Base-by-base conservation (phyloP, 2,113 vertebrate genomes). In the Archocentrus centrarchus region DNA sequence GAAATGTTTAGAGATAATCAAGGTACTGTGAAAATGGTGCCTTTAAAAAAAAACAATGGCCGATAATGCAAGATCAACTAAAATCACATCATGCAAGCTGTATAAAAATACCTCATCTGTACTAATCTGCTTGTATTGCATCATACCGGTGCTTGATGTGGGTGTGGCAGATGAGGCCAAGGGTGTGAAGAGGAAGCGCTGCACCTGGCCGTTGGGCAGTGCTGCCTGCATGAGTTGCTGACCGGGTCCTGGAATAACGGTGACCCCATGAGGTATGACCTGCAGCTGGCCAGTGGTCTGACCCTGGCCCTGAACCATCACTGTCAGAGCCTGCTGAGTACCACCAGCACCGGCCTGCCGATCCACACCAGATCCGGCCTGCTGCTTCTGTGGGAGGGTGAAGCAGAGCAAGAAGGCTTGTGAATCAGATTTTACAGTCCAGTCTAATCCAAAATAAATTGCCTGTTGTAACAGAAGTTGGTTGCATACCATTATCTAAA, bases 221-320 rank as follows among this genome's bases (percentile, higher is more conserved):
- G 97, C 96, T 7, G 99, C 99, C 94, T 99, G 99, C 99, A 99
- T 99, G 68, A 99, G 96, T 91, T 99, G 99, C 92, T 99, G 99
- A 30, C 99, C 99, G 5, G 98, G 98, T 11, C 97, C 97, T 22
- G 99, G 98, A 93, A 99, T 98, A 75, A 99, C 94, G 0, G 98
- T 97, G 85, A 99, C 96, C 55, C 99, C 99, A 76, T 98, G 98
- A 89, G 99, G 98, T 93, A 99, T 99, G 92, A 99, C 91, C 91
- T 99, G 99, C 85, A 99, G 94, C 85, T 99, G 98, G 64, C 98
- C 98, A 3, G 97, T 97, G 81, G 97, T 99, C 95, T 99, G 98
- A 62, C 99, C 98, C 95, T 99, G 99, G 39, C 99, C 99, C 94
- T 99, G 99, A 94, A 99, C 97, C 93, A 99, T 98, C 73, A 99